phyloP scores from a whole-genome alignment of 2,113 vertebrate genomes.

The Mirza zaza region DNA sequence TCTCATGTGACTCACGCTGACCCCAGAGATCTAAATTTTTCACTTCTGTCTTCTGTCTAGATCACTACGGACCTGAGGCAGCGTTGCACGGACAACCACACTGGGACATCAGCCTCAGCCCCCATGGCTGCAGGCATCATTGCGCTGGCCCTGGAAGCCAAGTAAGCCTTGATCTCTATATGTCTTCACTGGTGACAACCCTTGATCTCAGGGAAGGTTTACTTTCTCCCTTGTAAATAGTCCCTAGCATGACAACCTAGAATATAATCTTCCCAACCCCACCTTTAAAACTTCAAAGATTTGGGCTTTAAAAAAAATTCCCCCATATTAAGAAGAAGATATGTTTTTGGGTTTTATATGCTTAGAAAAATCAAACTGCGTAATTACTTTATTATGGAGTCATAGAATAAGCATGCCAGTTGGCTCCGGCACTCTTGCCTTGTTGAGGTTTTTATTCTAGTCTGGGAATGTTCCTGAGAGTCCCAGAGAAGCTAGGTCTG shows the following conservation, averaged over 20 bases:
- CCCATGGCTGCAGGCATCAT: constrained; percentile 99
- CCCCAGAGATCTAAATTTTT: constrained; percentile 64
- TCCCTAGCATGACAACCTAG: background rate
- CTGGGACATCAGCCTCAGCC: constrained; percentile 97
- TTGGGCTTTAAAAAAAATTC: background rate
- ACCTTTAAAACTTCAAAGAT: background rate
- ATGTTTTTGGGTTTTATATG: background rate
- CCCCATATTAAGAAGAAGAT: background rate
- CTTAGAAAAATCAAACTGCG: constrained; percentile 31
- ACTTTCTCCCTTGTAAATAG: background rate
- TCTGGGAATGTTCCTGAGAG: constrained; percentile 49
- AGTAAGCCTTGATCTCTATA: constrained; percentile 89
- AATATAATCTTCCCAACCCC: background rate
- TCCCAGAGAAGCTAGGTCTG: background rate
- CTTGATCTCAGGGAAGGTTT: background rate
- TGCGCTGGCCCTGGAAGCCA: constrained; percentile 97
- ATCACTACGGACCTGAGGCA: constrained; percentile 98
- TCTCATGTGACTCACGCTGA: background rate
- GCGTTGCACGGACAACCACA: constrained; percentile 99
- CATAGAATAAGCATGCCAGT: background rate
- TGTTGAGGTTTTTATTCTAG: constrained; percentile 53
- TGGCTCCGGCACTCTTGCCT: constrained; percentile 19
- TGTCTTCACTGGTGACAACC: constrained; percentile 50
- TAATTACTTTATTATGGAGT: constrained; percentile 41
- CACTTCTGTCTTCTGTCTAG: constrained; percentile 87